These are phyloP conservation scores for Belonocnema kinseyi DNA, from an alignment of 1,140 invertebrate species.

Conservation along the genomic window DNA sequence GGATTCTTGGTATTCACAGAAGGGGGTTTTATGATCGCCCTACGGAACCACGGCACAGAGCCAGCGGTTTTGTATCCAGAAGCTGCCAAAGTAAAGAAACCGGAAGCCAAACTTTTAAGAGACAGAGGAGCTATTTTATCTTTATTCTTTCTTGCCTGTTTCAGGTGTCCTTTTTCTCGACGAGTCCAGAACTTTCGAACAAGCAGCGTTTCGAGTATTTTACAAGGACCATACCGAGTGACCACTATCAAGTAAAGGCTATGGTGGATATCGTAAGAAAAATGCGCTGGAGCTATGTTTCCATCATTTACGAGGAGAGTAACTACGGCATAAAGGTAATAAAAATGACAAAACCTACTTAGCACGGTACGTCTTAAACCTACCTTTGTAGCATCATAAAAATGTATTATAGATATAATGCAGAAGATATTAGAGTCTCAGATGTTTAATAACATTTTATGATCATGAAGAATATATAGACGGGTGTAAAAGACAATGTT, in stretches of 20 bases:
- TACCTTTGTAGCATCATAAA: too few relatives aligned
- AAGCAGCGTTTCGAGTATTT: constrained; percentile 97
- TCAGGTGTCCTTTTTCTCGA: constrained; percentile 97
- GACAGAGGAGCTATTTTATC: background rate
- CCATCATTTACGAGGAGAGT: constrained; percentile 96
- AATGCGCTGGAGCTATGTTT: constrained; percentile 95
- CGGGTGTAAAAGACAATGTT: too few relatives aligned
- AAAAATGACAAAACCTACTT: background rate
- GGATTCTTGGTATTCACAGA: constrained; percentile 6
- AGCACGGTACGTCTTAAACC: background rate
- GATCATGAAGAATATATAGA: too few relatives aligned
- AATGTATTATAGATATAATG: too few relatives aligned
- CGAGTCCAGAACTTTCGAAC: constrained; percentile 95
- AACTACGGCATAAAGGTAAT: constrained; percentile 96
- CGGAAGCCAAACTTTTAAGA: constrained; percentile 28
- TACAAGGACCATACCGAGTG: constrained; percentile 94
- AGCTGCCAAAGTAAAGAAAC: constrained; percentile 26
- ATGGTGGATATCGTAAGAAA: constrained; percentile 95
- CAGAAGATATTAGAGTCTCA: too few relatives aligned
- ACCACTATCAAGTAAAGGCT: constrained; percentile 94
- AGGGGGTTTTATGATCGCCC: background rate
- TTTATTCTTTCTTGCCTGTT: constrained; percentile 52
- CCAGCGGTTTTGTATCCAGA: background rate
- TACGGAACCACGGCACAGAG: constrained; percentile 5
- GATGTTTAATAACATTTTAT: too few relatives aligned